Base-by-base conservation (phyloP, 2,888 invertebrate species). In the Neelides folsomi region DNA sequence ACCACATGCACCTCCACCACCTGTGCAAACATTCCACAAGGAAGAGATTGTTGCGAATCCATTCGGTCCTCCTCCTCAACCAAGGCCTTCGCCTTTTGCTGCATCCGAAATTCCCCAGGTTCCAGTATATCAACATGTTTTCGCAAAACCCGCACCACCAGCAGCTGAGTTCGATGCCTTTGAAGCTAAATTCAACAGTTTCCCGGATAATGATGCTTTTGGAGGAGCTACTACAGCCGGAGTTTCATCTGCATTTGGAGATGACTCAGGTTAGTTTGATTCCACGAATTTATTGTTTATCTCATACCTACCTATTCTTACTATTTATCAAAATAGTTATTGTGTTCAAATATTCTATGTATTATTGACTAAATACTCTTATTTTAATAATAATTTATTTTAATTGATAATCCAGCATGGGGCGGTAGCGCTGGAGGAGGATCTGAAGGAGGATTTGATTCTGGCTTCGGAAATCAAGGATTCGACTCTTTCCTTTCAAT, bases 111-210 rank as follows among this genome's bases (percentile, higher is more conserved):
- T 15, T 5, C 39, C 43, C 5, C 2, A n/a, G 19, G 43, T n/a
- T 4, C 12, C 19, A 3, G 20, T 27, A 43, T 7, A 9, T 4
- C 20, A 20, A 4, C n/a, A 5, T 8, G 20, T 20, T 13, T 12
- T 9, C 4, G 15, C 18, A 19, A 10, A 18, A 8, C 13, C 19
- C 12, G 20, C 43, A 43, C 43, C 43, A 10, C 43, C 2, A 12
- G n/a, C 18, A 16, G 65, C 63, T n/a, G 80, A 79, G 20, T 90
- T 90, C 63, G 90, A 90, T 69, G 89, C 86, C 0, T 92, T 92
- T 66, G 81, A 88, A 2, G 84, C 86, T 1, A 88, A 89, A 69
- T 92, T 92, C 66, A 89, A 89, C 62, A 81, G 79, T 37, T 81
- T 80, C 18, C 66, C 64, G 12, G 55, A 51, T 44, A 78, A 53